These are phyloP conservation scores for Hyperoplus immaculatus DNA, from an alignment of 2,797 vertebrate genomes.

Conservation along the genomic window DNA sequence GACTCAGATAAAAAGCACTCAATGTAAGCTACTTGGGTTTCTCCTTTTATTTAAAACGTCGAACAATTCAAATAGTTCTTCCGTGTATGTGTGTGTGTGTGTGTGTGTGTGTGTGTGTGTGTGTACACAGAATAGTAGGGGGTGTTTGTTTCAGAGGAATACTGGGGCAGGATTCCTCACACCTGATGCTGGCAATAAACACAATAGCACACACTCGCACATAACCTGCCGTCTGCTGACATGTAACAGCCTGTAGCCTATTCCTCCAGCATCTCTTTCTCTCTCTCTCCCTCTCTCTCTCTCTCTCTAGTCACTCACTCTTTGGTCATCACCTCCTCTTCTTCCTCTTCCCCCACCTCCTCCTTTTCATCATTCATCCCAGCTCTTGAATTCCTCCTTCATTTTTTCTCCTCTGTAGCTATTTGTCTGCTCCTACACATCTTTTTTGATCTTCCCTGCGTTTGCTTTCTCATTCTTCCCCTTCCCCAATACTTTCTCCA, in stretches of 20 bases:
- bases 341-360: slow-evolving; percentile 25
- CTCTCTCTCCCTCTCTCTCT: neutral
- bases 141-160: slow-evolving; percentile 18
- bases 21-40: neutral
- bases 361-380: slow-evolving; percentile 48
- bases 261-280: slow-evolving; percentile 20
- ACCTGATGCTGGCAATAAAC: slow-evolving; percentile 75
- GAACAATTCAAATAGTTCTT: slow-evolving; percentile 38
- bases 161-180: slow-evolving; percentile 46
- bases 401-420: neutral
- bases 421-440: neutral
- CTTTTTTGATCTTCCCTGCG: slow-evolving; percentile 4
- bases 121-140: slow-evolving; percentile 21
- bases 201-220: slow-evolving; percentile 23
- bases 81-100: neutral
- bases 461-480: slow-evolving; percentile 10
- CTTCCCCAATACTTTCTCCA: slow-evolving; percentile 4
- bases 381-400: slow-evolving; percentile 6
- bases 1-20: slow-evolving; percentile 49
- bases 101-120: slow-evolving; percentile 5
- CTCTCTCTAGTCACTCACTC: slow-evolving; percentile 25
- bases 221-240: slow-evolving; percentile 56
- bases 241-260: slow-evolving; percentile 62
- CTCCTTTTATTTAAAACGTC: slow-evolving; percentile 26
- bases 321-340: slow-evolving; percentile 33